Evolutionary conservation across 1,140 invertebrate species (phyloP).

Genomic region (Prorops nasuta): DNA sequence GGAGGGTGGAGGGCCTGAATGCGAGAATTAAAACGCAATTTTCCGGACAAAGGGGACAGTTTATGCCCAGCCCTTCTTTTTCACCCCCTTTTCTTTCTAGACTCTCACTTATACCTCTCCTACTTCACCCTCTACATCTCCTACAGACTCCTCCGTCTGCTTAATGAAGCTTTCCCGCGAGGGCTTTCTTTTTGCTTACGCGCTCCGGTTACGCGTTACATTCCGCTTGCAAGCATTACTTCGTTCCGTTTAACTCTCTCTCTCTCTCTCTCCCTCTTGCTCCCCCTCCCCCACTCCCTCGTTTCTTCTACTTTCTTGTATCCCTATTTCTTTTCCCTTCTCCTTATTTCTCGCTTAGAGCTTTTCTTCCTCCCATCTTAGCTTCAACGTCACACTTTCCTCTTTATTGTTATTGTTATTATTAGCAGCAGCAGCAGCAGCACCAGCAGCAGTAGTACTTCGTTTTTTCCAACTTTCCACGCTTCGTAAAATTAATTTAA

Average conservation of each 20-base stretch:
- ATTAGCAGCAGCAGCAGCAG: constrained; percentile 12
- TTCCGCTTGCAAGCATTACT: constrained; percentile 14
- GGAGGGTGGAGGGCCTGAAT: constrained; percentile 35
- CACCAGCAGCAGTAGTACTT: constrained; percentile 16
- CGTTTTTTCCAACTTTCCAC: constrained; percentile 1
- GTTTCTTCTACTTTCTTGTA: constrained; percentile 4
- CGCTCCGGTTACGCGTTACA: constrained; percentile 18
- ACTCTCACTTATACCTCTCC: background rate
- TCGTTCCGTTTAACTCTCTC: constrained; percentile 12
- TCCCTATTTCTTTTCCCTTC: constrained; percentile 9
- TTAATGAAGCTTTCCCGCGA: constrained; percentile 51
- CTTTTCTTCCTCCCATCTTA: constrained; percentile 4
- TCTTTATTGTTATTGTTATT: constrained; percentile 16
- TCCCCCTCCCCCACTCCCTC: background rate
- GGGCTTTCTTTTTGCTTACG: constrained; percentile 37
- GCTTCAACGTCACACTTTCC: constrained; percentile 5
- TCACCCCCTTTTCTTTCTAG: constrained; percentile 6
- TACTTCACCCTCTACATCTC: background rate
- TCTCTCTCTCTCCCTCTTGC: constrained; percentile 2
- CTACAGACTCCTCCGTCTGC: constrained; percentile 32
- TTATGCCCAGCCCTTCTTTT: constrained; percentile 42
- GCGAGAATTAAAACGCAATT: constrained; percentile 58
- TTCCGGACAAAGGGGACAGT: constrained; percentile 54
- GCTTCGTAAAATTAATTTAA: constrained; percentile 1
- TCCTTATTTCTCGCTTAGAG: constrained; percentile 13